A percentile compares a stretch with the other conserved stretches of the same genome.
phyloP scores from a whole-genome alignment of 2,797 vertebrate species.

The Vespertilio murinus region DNA sequence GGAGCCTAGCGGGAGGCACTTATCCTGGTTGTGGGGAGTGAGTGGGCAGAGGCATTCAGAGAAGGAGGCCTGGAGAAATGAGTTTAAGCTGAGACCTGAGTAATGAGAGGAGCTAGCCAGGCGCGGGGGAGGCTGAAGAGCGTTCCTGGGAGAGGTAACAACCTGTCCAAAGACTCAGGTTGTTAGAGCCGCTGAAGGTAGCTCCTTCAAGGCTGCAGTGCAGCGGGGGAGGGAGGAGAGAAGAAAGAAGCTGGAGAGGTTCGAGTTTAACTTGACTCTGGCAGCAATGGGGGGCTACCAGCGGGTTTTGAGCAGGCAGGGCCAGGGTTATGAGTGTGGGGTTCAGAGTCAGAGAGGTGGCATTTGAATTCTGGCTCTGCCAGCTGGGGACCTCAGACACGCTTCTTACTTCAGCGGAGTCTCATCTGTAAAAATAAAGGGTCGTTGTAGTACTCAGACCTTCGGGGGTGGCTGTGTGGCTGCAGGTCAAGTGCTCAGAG shows the following conservation, averaged over 20 bases:
- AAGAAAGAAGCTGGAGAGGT: not conserved
- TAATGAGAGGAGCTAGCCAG: not conserved
- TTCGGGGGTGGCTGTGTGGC: not conserved
- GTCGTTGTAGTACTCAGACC: not conserved
- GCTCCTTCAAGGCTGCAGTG: not conserved
- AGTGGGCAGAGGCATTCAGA: not conserved
- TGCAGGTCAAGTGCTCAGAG: not conserved
- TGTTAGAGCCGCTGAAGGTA: not conserved
- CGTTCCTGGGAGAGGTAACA: not conserved
- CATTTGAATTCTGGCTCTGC: constrained; percentile 24
- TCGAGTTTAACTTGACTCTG: not conserved
- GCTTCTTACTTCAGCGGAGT: not conserved
- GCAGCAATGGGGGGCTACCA: not conserved
- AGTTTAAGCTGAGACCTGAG: not conserved
- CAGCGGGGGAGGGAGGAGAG: not conserved
- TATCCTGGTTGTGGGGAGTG: not conserved
- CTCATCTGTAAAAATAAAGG: not conserved
- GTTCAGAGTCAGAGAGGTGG: not conserved
- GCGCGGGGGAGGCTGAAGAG: not conserved
- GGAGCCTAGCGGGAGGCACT: not conserved
- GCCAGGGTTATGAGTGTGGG: not conserved
- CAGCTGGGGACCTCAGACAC: not conserved
- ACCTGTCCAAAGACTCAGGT: not conserved
- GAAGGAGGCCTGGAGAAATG: not conserved
- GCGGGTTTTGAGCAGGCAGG: not conserved